Evolutionary conservation across 2,113 vertebrate species (phyloP), one percentile per base, ranked within the genome.

Genomic region (Neolamprologus hecqui): DNA sequence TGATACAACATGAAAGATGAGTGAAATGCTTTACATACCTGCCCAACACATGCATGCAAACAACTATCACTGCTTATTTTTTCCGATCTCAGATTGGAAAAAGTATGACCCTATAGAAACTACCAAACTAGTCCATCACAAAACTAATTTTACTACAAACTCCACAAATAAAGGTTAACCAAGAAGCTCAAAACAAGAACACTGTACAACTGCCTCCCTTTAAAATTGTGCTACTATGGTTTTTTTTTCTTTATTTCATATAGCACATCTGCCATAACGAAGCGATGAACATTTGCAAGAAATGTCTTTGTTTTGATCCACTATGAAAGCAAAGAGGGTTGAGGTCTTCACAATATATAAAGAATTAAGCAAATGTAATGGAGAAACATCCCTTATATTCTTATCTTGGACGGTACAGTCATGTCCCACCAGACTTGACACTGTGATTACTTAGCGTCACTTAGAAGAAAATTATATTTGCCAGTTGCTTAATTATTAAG

Each of bases 401-500:
- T 37, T 37, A 37, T 37, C 33, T 68, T 68, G 63, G 63, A 68
- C 4, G 11, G 63, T 57, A 12, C 5, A 12, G 28, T 40, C 40
- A 45, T 55, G 51, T 57, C 23, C 42, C 55, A 28, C 28, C 21
- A 63, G 73, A 49, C 40, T 6, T 75, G 35, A 26, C 68, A 33
- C 23, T 68, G 7, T 7, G 37, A 57, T 45, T 8, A 19, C 7
- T 68, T 31, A 51, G 15, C 17, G 6, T 77, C 73, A 77, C 15
- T 51, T 77, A 47, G 45, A 51, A 77, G 45, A 77, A 51, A 51
- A n/a, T 51, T 51, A 11, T 33, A n/a, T 9, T 77, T 51, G 26
- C 73, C 26, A 77, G 26, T 77, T 77, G 15, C 42, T 77, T 31
- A 49, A 77, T 77, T 49, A 77, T 77, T 49, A 77, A n/a, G 23